A percentile compares a stretch with the other conserved stretches of the same genome.
phyloP scores from a whole-genome alignment of 2,797 vertebrate genomes.

The Kryptopterus vitreolus region DNA sequence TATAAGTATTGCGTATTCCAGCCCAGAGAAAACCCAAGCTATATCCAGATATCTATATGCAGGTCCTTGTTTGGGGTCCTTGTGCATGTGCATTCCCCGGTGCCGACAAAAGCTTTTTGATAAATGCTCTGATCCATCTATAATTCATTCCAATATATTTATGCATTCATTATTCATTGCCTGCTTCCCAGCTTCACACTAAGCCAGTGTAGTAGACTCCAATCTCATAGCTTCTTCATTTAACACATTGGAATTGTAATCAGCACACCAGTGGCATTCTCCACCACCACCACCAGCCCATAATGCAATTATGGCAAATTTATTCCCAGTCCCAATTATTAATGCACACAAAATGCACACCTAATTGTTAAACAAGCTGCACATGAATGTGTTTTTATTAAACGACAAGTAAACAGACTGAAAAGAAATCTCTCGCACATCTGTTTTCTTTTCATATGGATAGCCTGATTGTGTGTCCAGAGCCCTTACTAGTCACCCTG shows the following conservation, averaged over 20 bases:
- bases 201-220: slow-evolving; percentile 20
- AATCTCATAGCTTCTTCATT: slow-evolving; percentile 26
- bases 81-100: not conserved
- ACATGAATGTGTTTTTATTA: too few relatives aligned
- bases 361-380: slow-evolving; percentile 40
- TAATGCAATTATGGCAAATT: slow-evolving; percentile 28
- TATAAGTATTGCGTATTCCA: not conserved
- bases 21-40: not conserved
- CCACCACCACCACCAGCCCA: not conserved
- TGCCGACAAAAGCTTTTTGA: not conserved
- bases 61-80: not conserved
- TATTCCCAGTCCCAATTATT: slow-evolving; percentile 21
- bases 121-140: slow-evolving; percentile 41
- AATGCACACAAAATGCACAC: slow-evolving; percentile 34
- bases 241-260: slow-evolving; percentile 27
- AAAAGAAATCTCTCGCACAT: not conserved
- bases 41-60: not conserved
- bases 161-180: slow-evolving; percentile 43
- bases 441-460: too few relatives aligned
- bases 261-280: slow-evolving; percentile 13
- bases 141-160: slow-evolving; percentile 35
- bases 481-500: not conserved
- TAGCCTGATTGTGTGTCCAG: not conserved
- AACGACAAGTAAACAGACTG: not conserved
- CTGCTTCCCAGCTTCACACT: slow-evolving; percentile 27